Percentiles rank a stretch among this genome's conserved stretches.
Conservation (phyloP, 1,140 invertebrate species). For the Diabrotica undecimpunctata region DNA sequence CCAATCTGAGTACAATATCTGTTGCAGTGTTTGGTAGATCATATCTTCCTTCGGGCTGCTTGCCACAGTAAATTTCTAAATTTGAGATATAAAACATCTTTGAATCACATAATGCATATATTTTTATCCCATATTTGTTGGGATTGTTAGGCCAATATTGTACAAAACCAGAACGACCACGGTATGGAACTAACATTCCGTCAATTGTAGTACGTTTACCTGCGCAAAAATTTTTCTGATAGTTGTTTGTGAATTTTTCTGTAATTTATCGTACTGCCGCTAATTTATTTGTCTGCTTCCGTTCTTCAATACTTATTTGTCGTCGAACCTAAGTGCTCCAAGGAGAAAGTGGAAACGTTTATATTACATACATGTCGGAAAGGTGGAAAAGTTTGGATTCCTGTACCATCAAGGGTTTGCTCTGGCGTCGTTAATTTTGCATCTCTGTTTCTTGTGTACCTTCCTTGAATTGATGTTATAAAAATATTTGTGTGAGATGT, state of each 20-base stretch:
- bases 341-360: no score
- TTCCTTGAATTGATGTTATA: background rate
- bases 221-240: no score
- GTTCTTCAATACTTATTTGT: no score
- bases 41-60: constrained; percentile 36
- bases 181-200: constrained; percentile 45
- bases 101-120: constrained; percentile 29
- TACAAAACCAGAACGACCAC: constrained; percentile 45
- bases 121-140: constrained; percentile 47
- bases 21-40: constrained; percentile 23
- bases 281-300: no score
- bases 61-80: constrained; percentile 43
- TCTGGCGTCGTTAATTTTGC: background rate
- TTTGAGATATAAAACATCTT: constrained; percentile 20
- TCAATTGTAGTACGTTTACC: constrained; percentile 43
- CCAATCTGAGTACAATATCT: constrained; percentile 27
- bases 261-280: no score
- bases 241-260: no score
- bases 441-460: background rate
- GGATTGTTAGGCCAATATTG: constrained; percentile 51
- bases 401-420: background rate
- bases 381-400: background rate
- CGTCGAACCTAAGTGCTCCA: no score
- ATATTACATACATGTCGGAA: no score
- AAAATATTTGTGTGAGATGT: background rate